phyloP scores from a whole-genome alignment of 1,140 invertebrate species.

The Drosophila bipectinata region DNA sequence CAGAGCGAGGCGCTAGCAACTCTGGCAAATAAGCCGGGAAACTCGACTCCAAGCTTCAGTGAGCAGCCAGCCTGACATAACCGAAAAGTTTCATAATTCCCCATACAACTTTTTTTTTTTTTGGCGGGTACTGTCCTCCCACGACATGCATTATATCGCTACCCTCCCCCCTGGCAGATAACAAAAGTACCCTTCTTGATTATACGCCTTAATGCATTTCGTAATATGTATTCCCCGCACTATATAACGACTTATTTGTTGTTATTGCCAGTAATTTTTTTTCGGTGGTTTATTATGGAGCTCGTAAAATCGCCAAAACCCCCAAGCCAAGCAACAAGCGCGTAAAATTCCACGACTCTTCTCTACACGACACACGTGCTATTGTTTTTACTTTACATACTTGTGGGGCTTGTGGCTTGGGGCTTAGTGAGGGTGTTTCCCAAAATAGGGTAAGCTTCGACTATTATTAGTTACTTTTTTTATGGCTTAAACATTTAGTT shows the following conservation, averaged over 20 bases:
- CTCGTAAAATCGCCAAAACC: conserved; percentile 20
- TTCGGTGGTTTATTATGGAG: conserved; percentile 11
- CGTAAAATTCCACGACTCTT: conserved; percentile 6
- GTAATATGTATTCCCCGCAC: conserved; percentile 16
- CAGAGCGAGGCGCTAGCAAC: too few relatives aligned
- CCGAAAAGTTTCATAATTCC: conserved; percentile 15
- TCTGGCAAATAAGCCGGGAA: conserved; percentile 26
- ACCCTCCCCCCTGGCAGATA: background rate
- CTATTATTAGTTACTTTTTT: background rate
- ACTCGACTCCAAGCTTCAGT: background rate
- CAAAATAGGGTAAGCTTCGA: background rate
- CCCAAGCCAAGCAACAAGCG: conserved; percentile 6
- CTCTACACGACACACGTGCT: conserved; percentile 18
- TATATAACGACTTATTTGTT: conserved; percentile 22
- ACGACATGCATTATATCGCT: background rate
- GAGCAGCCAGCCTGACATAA: conserved; percentile 21
- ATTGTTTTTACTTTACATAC: background rate
- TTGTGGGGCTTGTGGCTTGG: background rate
- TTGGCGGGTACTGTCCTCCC: background rate
- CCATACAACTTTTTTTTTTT: too few relatives aligned
- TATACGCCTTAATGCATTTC: conserved; percentile 45
- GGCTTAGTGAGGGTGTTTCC: background rate
- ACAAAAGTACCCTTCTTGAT: conserved; percentile 34
- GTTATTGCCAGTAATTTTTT: conserved; percentile 28
- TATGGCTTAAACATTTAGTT: background rate